phyloP scores from a whole-genome alignment of 2,797 vertebrate genomes.

The Danio jaintianensis region DNA sequence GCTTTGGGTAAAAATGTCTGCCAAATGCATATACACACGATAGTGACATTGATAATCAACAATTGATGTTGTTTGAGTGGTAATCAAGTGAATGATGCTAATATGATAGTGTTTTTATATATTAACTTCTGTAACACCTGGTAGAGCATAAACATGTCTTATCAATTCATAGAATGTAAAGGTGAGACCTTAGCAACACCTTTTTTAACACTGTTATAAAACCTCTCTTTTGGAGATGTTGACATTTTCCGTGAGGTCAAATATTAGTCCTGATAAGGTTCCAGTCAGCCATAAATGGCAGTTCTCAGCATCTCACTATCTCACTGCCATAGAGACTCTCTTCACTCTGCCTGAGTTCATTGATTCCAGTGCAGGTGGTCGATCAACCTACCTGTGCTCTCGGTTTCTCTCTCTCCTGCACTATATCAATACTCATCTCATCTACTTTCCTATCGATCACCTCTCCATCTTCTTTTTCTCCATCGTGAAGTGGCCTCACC shows the following conservation, averaged over 20 bases:
- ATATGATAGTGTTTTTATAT: background rate
- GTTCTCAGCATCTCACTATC: slow-evolving; percentile 1
- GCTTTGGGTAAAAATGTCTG: background rate
- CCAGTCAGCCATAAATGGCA: background rate
- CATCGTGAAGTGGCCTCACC: slow-evolving; percentile 63
- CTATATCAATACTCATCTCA: slow-evolving; percentile 79
- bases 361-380: slow-evolving; percentile 46
- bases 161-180: background rate
- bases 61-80: background rate
- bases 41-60: background rate
- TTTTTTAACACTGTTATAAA: background rate
- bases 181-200: background rate
- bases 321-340: slow-evolving; percentile 9
- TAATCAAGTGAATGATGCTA: background rate
- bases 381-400: slow-evolving; percentile 37
- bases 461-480: slow-evolving; percentile 69
- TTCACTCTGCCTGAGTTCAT: slow-evolving; percentile 29
- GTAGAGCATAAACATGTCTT: background rate
- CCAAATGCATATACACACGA: background rate
- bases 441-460: slow-evolving; percentile 73
- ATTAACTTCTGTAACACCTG: background rate
- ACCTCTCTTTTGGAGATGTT: background rate
- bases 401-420: slow-evolving; percentile 64
- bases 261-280: slow-evolving; percentile 10
- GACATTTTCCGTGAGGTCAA: background rate